These are phyloP conservation scores for Hydriomena furcata DNA, from an alignment of 2,888 invertebrate genomes.

Conservation along the genomic window DNA sequence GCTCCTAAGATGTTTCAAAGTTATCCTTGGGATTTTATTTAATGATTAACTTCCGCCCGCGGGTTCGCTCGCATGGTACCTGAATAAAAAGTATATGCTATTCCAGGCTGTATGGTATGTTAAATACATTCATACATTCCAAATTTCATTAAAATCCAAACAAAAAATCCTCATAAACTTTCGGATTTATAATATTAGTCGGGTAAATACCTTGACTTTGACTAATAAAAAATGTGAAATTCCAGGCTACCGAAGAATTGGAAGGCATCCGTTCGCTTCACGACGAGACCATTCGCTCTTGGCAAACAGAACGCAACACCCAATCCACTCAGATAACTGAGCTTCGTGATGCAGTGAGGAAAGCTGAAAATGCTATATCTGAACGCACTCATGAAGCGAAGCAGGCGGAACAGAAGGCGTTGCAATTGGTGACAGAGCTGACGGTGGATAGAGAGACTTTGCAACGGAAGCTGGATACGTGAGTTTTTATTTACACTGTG, in stretches of 20 bases:
- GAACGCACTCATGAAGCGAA: conserved; percentile 42
- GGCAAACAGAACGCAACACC: conserved; percentile 51
- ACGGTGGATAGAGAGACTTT: conserved; percentile 73
- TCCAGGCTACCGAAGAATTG: conserved; percentile 76
- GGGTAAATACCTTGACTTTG: too few species aligned
- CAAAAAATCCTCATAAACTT: too few species aligned
- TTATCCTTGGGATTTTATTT: too few species aligned
- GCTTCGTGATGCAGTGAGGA: conserved; percentile 38
- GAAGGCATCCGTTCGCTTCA: conserved; percentile 79
- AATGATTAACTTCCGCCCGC: too few species aligned
- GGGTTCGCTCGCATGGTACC: too few species aligned
- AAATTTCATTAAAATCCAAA: too few species aligned
- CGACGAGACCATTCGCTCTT: conserved; percentile 73
- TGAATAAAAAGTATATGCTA: too few species aligned
- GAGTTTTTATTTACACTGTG: conserved; percentile 3
- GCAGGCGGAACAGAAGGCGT: conserved; percentile 48
- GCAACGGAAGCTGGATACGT: conserved; percentile 68
- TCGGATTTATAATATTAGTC: too few species aligned
- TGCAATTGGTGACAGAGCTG: conserved; percentile 67
- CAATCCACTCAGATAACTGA: conserved; percentile 36
- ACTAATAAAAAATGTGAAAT: too few species aligned
- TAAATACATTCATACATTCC: too few species aligned
- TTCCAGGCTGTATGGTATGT: too few species aligned
- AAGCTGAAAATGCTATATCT: conserved; percentile 37
- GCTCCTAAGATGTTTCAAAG: too few species aligned